Base-by-base conservation (phyloP, 1,140 invertebrate genomes). In the Helicoverpa zea region DNA sequence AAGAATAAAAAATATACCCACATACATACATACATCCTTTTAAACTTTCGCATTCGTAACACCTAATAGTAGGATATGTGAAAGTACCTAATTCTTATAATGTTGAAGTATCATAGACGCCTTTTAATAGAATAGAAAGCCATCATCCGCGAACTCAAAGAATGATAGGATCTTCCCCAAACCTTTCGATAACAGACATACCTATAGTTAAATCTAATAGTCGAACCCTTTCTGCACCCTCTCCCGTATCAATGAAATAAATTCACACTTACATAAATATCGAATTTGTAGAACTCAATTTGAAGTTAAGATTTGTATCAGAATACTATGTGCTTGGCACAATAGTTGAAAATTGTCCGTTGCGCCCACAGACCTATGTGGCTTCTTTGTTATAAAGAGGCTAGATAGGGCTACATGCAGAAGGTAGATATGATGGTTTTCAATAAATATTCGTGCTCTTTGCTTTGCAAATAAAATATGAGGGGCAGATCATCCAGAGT, bases 301-400 rank as follows among this genome's bases (percentile, higher is more conserved):
- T 87, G 86, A 88, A 84, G 82, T 86, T 84, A 79, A 80, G 79
- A 83, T 85, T 88, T 81, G 86, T 84, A 87, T 86, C 79, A 81
- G 83, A 70, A 68, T 63, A 35, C 75, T 70, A 68, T 80, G 70
- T 58, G 79, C 63, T 54, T 58, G n/a, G 74, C 76, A 86, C 87
- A 87, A 90, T 91, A 86, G 87, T 86, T 84, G 88, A 84, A 87
- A 90, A 91, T 90, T 89, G 83, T 80, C 75, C 80, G 82, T 90
- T 87, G 86, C 88, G 76, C 81, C 82, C 29, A 54, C 30, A 52
- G 43, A 23, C 10, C 43, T 16, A 29, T 12, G 51, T 58, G 70
- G 70, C 52, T 56, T 72, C 68, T 72, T 58, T 58, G 11, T 43
- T 52, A 29, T n/a, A 72, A 23, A 54, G 29, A 52, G 18, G 3